A percentile compares a stretch with the other conserved stretches of the same genome.
Evolutionary conservation across 2,888 invertebrate species (phyloP).

Genomic region (Sinelater perroti): DNA sequence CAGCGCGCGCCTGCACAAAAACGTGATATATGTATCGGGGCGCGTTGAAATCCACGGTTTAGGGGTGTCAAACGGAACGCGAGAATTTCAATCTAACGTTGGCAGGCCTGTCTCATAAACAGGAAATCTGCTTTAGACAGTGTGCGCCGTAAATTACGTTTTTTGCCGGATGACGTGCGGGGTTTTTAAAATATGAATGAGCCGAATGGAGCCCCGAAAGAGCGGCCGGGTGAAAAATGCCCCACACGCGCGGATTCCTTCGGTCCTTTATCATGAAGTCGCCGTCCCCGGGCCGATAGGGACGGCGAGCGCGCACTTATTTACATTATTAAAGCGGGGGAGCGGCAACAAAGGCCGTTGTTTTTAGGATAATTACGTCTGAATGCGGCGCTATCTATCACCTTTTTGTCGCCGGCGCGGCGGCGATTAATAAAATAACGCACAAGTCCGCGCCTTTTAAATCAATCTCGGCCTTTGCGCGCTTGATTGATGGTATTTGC

Average conservation of each 20-base stretch:
- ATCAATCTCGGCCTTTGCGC: slow-evolving; percentile 20
- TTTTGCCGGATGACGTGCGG: slow-evolving; percentile 47
- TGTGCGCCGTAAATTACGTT: slow-evolving; percentile 53
- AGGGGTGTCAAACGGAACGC: slow-evolving; percentile 35
- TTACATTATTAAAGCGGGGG: slow-evolving; percentile 17
- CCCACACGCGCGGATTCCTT: slow-evolving; percentile 12
- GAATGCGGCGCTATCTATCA: slow-evolving; percentile 44
- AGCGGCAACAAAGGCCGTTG: slow-evolving; percentile 42
- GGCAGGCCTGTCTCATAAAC: slow-evolving; percentile 47
- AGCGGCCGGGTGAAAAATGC: slow-evolving; percentile 34
- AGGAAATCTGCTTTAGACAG: slow-evolving; percentile 54
- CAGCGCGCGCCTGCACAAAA: neutral
- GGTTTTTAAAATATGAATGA: slow-evolving; percentile 52
- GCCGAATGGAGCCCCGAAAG: slow-evolving; percentile 47
- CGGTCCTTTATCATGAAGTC: slow-evolving; percentile 22
- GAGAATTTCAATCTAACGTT: slow-evolving; percentile 40
- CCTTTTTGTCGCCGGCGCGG: slow-evolving; percentile 27
- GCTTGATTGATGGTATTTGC: slow-evolving; percentile 35
- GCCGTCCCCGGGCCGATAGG: slow-evolving; percentile 16
- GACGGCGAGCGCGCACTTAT: slow-evolving; percentile 16
- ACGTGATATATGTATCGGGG: slow-evolving; percentile 30
- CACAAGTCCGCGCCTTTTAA: slow-evolving; percentile 21
- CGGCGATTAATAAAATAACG: slow-evolving; percentile 22
- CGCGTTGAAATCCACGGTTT: slow-evolving; percentile 32
- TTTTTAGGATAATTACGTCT: slow-evolving; percentile 44